These are phyloP conservation scores for Ommatoiulus sabulosus DNA, from an alignment of 2,888 invertebrate genomes.

Conservation along the genomic window DNA sequence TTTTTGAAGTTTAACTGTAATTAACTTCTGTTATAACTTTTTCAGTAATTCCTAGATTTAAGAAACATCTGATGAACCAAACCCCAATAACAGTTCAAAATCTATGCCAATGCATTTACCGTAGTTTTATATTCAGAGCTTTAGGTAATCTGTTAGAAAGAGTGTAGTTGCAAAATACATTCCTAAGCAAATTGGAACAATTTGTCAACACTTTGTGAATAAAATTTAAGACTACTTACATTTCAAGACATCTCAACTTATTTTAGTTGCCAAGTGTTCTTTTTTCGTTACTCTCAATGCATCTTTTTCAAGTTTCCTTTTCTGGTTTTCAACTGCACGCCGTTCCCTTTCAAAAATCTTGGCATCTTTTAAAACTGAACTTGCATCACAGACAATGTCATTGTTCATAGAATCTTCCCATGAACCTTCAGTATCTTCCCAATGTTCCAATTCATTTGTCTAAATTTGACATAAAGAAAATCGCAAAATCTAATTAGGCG, in stretches of 20 bases:
- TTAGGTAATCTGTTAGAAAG: too few relatives aligned
- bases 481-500: neutral
- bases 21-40: too few relatives aligned
- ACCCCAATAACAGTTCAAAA: too few relatives aligned
- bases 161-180: too few relatives aligned
- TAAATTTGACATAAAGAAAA: neutral
- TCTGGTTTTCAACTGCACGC: conserved; percentile 52
- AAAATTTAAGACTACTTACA: neutral
- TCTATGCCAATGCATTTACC: too few relatives aligned
- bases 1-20: too few relatives aligned
- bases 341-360: conserved; percentile 54
- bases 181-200: too few relatives aligned
- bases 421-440: conserved; percentile 50
- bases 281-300: conserved; percentile 53
- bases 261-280: conserved; percentile 55
- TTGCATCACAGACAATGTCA: conserved; percentile 51
- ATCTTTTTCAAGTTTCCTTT: conserved; percentile 56
- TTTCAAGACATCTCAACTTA: conserved; percentile 47
- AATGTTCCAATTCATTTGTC: conserved; percentile 54
- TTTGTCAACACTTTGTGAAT: too few relatives aligned
- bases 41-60: too few relatives aligned
- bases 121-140: too few relatives aligned
- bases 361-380: conserved; percentile 53
- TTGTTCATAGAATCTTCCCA: conserved; percentile 56
- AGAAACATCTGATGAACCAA: too few relatives aligned